These are phyloP conservation scores for Aegypius monachus DNA, from an alignment of 2,113 vertebrate species.

Conservation along the genomic window DNA sequence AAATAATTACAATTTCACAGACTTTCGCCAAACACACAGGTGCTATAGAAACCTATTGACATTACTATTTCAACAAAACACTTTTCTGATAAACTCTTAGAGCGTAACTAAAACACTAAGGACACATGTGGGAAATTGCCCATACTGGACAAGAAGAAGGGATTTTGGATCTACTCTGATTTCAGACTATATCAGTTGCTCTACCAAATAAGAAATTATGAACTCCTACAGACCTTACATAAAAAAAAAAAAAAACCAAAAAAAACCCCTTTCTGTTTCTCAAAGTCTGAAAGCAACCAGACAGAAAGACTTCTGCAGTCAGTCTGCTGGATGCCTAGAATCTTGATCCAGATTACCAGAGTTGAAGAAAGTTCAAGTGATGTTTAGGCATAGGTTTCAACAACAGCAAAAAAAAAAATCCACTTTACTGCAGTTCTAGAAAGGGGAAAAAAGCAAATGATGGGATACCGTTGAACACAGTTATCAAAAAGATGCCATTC, in stretches of 20 bases:
- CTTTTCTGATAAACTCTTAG: neutral
- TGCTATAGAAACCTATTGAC: neutral
- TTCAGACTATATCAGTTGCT: neutral
- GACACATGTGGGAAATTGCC: neutral
- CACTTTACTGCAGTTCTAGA: neutral
- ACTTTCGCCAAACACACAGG: neutral
- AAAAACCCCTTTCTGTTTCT: neutral
- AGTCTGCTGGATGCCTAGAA: neutral
- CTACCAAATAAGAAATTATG: neutral
- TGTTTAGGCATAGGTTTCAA: neutral
- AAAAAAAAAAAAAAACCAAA: neutral
- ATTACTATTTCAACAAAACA: neutral
- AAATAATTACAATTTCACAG: constrained; percentile 30
- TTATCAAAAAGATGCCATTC: neutral
- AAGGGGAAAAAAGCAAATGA: neutral
- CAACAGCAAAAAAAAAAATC: neutral
- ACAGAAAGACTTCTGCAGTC: neutral
- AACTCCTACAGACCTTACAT: neutral
- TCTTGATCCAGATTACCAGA: neutral
- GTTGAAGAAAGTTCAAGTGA: neutral
- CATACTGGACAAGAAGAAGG: neutral
- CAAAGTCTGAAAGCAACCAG: neutral
- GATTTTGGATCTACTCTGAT: neutral
- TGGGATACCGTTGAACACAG: neutral
- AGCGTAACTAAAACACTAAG: neutral